phyloP scores from a whole-genome alignment of 2,797 vertebrate genomes.

The Chelon labrosus region DNA sequence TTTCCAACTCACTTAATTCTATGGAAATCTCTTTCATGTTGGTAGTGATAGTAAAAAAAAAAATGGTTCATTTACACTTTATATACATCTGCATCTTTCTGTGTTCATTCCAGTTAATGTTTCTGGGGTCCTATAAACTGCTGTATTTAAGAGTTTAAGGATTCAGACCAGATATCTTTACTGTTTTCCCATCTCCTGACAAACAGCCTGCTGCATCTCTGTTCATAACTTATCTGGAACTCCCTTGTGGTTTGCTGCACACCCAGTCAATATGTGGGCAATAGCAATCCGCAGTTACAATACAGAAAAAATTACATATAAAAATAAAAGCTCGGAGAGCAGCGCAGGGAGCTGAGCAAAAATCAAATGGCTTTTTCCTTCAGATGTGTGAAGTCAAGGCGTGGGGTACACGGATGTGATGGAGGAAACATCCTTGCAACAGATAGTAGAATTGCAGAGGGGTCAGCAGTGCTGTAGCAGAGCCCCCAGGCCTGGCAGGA shows the following conservation, averaged over 20 bases:
- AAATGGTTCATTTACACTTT: too few relatives aligned
- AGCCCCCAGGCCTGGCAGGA: constrained; percentile 63
- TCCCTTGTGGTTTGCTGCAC: constrained; percentile 34
- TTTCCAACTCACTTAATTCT: too few relatives aligned
- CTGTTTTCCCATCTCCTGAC: background rate
- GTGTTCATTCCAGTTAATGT: too few relatives aligned
- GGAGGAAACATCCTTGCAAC: constrained; percentile 51
- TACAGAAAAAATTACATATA: constrained; percentile 59
- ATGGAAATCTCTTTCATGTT: too few relatives aligned
- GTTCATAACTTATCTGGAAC: constrained; percentile 32
- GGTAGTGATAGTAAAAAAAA: too few relatives aligned
- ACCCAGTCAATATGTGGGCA: constrained; percentile 74
- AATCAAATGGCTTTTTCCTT: constrained; percentile 62
- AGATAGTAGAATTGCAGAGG: constrained; percentile 48
- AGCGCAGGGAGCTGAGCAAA: constrained; percentile 33
- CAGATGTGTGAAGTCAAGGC: constrained; percentile 58
- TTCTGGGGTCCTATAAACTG: too few relatives aligned
- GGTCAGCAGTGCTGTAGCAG: constrained; percentile 56
- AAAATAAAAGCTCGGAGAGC: constrained; percentile 67
- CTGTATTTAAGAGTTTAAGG: too few relatives aligned
- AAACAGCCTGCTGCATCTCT: background rate
- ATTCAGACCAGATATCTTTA: background rate
- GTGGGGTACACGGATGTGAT: constrained; percentile 46
- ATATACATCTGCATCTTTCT: too few relatives aligned
- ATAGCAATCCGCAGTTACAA: constrained; percentile 46